phyloP scores from a whole-genome alignment of 2,113 vertebrate genomes.

The Muntiacus muntjak region DNA sequence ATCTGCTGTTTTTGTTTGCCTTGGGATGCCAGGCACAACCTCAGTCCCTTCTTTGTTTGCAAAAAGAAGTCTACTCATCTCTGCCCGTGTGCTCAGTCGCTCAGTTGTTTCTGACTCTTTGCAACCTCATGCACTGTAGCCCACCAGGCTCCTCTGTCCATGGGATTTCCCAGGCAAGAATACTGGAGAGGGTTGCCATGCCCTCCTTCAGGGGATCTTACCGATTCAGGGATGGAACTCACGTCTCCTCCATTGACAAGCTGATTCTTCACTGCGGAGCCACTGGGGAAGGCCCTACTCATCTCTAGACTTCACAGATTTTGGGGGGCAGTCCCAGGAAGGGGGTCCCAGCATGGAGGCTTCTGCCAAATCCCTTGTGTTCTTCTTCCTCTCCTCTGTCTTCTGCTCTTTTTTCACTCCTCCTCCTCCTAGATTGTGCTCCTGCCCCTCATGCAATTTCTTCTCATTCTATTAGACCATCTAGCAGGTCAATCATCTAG shows the following conservation, averaged over 20 bases:
- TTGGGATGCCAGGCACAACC: background rate
- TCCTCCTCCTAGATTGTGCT: background rate
- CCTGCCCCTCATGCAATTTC: background rate
- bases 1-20: background rate
- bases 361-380: background rate
- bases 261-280: background rate
- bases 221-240: background rate
- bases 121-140: background rate
- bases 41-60: slow-evolving; percentile 2
- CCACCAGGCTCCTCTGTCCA: background rate
- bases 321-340: background rate
- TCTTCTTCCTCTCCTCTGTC: background rate
- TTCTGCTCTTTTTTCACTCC: background rate
- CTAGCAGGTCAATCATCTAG: slow-evolving; percentile 14
- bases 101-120: background rate
- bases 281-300: background rate
- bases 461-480: background rate
- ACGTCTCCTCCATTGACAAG: background rate
- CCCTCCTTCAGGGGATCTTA: background rate
- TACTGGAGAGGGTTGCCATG: background rate
- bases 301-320: background rate
- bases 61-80: background rate
- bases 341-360: background rate
- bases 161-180: background rate
- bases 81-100: background rate